A percentile compares a stretch with the other conserved stretches of the same genome.
Evolutionary conservation across 2,888 invertebrate genomes (phyloP).

Genomic region (Eupithecia centaureata): DNA sequence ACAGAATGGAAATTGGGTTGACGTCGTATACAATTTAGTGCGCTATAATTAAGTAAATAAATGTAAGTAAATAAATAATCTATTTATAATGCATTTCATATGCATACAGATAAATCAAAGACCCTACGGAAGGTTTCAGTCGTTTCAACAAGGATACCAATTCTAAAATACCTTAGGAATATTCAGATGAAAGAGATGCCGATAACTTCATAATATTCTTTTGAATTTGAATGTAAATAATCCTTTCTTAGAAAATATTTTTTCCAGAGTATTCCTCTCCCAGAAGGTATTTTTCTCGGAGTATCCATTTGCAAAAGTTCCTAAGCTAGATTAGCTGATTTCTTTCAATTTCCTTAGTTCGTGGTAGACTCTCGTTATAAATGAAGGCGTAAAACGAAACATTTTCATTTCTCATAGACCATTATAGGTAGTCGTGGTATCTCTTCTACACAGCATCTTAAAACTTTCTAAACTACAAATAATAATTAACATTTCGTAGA

Average conservation of each 20-base stretch:
- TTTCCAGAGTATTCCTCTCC: background rate
- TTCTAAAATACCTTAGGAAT: background rate
- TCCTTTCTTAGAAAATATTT: background rate
- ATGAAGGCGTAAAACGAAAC: background rate
- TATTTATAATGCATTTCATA: background rate
- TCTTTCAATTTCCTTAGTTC: background rate
- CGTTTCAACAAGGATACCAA: background rate
- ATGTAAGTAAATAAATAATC: background rate
- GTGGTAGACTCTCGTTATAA: background rate
- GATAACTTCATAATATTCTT: background rate
- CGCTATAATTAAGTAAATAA: background rate
- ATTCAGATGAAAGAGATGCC: background rate
- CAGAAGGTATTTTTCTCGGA: background rate
- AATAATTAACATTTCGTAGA: background rate
- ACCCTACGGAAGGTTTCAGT: background rate
- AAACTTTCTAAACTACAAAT: background rate
- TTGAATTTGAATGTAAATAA: too few relatives aligned
- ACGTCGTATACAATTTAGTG: background rate
- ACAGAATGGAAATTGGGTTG: background rate
- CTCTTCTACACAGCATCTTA: background rate
- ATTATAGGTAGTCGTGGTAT: background rate
- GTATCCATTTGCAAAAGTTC: background rate
- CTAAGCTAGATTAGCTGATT: background rate
- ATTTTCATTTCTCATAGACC: background rate
- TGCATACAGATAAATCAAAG: too few relatives aligned